Evolutionary conservation across 2,888 invertebrate species (phyloP), one percentile per base, ranked within the genome.

Genomic region (Nowickia ferox): DNA sequence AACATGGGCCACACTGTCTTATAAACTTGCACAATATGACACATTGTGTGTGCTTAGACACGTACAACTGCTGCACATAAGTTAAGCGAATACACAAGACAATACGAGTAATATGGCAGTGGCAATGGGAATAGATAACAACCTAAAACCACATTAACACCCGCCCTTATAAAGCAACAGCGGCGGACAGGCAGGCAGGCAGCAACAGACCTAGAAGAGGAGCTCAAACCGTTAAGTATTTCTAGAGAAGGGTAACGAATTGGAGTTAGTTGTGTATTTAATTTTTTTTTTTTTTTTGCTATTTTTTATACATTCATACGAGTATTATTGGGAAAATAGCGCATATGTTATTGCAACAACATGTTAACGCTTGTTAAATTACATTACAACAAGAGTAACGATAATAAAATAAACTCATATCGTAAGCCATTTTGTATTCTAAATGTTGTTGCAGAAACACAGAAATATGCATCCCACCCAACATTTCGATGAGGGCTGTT

Each of bases 291-390:
- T 17, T 0, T 38, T 11, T 66, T 42, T 40, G 38, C n/a, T 38
- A 38, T 75, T 46, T 38, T 42, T 19, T 63, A 9, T 17, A 17
- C 11, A 1, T 42, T 17, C 4, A 66, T 5, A n/a, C n/a, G n/a
- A n/a, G n/a, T n/a, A 74, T 40, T 59, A 59, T 76, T 59, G 68
- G 63, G 79, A 75, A 86, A 86, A 86, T 75, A 61, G 87, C 72
- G 53, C 89, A 89, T 88, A 89, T 90, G 91, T 89, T 88, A 88
- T 74, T 74, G 48, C 80, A 74, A 74, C 87, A 87, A 83, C 88
- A 87, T 87, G 87, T 88, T 88, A 87, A 87, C 88, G 87, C 87
- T 78, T 87, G 87, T 87, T 87, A 84, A 85, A 75, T 74, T 66
- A 65, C 10, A 79, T 66, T 66, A 84, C 74, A 71, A 66, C 72